A percentile compares a stretch with the other conserved stretches of the same genome.
phyloP scores from a whole-genome alignment of 1,140 invertebrate species.

The Chrysoperla carnea region DNA sequence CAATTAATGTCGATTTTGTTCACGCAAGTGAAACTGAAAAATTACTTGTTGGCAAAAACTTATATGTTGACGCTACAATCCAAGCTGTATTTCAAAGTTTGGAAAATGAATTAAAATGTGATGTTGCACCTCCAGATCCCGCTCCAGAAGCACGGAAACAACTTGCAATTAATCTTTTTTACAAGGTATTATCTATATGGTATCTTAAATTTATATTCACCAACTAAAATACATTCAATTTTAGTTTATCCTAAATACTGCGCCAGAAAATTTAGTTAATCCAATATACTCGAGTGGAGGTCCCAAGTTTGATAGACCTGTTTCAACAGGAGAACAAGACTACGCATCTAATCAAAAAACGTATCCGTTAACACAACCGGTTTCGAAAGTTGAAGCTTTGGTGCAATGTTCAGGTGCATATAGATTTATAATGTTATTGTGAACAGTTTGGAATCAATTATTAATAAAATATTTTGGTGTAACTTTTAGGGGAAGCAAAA shows the following conservation, averaged over 20 bases:
- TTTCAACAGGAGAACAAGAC: conserved; percentile 47
- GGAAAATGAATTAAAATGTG: conserved; percentile 39
- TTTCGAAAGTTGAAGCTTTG: conserved; percentile 50
- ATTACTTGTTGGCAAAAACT: conserved; percentile 35
- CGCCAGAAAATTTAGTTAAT: conserved; percentile 18
- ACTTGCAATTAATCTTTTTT: conserved; percentile 49
- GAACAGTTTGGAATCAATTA: not conserved
- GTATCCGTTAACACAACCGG: conserved; percentile 53
- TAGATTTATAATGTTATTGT: not conserved
- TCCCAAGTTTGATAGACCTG: conserved; percentile 28
- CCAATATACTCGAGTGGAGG: conserved; percentile 29
- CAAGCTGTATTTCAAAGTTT: conserved; percentile 37
- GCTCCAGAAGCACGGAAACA: conserved; percentile 43
- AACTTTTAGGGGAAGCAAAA: conserved; percentile 35
- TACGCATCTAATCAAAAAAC: conserved; percentile 43
- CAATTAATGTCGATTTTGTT: conserved; percentile 48
- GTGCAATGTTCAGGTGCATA: conserved; percentile 38
- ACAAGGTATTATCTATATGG: conserved; percentile 35
- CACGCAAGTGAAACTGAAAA: conserved; percentile 49
- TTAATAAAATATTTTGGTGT: not conserved
- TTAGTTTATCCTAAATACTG: conserved; percentile 14
- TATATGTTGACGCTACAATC: conserved; percentile 27
- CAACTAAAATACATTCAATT: no score
- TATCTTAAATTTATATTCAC: no score
- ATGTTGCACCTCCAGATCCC: conserved; percentile 39